Evolutionary conservation across 2,113 vertebrate genomes (phyloP), one percentile per base, ranked within the genome.

Genomic region (Tetrao urogallus): DNA sequence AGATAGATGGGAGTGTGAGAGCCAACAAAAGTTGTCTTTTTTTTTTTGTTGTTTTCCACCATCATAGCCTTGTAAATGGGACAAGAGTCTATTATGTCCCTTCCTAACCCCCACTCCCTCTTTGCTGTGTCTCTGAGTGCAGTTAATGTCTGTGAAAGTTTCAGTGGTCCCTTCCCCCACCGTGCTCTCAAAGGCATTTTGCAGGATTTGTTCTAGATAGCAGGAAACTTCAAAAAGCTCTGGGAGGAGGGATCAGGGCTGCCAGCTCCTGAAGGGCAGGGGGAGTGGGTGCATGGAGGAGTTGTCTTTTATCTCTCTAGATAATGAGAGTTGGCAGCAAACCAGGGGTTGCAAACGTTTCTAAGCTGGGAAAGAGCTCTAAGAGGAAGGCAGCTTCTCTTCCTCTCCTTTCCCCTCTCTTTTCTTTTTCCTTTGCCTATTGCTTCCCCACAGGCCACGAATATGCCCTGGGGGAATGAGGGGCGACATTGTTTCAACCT

Each of bases 251-350:
- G 57, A 90, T 96, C 87, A 69, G 85, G 83, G 95, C 95, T 2
- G 57, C 89, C 95, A 95, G 93, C 92, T 96, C 83, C 82, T 96
- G 96, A 95, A 96, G 94, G 96, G 93, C 91, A 95, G 88, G 92
- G 84, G 86, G 86, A 91, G 78, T 95, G 65, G 78, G 79, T 96
- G 86, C 66, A 47, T 80, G 86, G 65, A 81, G 78, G 87, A 91
- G 50, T 88, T 94, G 90, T 86, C 96, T 97, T 98, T 97, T 97
- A 97, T 97, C 97, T 97, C 90, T 93, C 93, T 78, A 96, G 96
- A 97, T 97, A 96, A 96, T 97, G 93, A 97, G 95, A 95, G 61
- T 58, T 96, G 97, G 96, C 95, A 95, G 88, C 63, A 82, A 94
- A 94, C 96, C 95, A 97, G 50, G 16, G 80, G 84, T 88, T 93